Percentiles rank a stretch among this genome's conserved stretches.
Conservation (phyloP, 2,888 invertebrate species). For the Hemistola chrysoprasaria region DNA sequence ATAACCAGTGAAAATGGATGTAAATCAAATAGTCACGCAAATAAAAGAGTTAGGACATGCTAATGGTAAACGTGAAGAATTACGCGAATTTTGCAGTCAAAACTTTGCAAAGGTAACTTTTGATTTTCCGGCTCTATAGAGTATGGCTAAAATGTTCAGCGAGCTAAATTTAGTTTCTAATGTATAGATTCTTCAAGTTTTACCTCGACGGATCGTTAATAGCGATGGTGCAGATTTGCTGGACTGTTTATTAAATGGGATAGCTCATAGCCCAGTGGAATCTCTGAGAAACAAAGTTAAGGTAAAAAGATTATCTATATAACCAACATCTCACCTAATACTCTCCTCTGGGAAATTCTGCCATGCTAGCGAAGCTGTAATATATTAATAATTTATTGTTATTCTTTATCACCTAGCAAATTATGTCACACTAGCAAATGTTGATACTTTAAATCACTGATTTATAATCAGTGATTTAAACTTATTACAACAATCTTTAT, state of each 20-base stretch:
- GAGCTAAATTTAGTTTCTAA: too few relatives aligned
- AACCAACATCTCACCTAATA: too few relatives aligned
- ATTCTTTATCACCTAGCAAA: too few relatives aligned
- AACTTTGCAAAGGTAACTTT: conserved; percentile 52
- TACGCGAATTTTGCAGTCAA: conserved; percentile 53
- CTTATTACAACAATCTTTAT: too few relatives aligned
- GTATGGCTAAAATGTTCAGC: too few relatives aligned
- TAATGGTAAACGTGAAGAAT: conserved; percentile 53
- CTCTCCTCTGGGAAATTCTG: too few relatives aligned
- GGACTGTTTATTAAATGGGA: conserved; percentile 61
- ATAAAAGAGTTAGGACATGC: conserved; percentile 58
- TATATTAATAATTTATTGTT: too few relatives aligned
- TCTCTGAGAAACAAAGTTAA: conserved; percentile 49
- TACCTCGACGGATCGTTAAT: conserved; percentile 55
- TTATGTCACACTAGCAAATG: too few relatives aligned
- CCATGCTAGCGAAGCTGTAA: too few relatives aligned
- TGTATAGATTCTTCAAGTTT: conserved; percentile 53
- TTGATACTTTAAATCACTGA: too few relatives aligned
- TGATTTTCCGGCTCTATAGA: too few relatives aligned
- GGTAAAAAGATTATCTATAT: conserved; percentile 36
- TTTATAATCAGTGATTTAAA: too few relatives aligned
- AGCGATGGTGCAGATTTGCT: conserved; percentile 61
- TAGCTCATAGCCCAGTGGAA: conserved; percentile 42
- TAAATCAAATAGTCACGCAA: conserved; percentile 41
- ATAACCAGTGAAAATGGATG: conserved; percentile 39